Conservation (phyloP, 2,797 vertebrate species). For the Sus cebifrons region DNA sequence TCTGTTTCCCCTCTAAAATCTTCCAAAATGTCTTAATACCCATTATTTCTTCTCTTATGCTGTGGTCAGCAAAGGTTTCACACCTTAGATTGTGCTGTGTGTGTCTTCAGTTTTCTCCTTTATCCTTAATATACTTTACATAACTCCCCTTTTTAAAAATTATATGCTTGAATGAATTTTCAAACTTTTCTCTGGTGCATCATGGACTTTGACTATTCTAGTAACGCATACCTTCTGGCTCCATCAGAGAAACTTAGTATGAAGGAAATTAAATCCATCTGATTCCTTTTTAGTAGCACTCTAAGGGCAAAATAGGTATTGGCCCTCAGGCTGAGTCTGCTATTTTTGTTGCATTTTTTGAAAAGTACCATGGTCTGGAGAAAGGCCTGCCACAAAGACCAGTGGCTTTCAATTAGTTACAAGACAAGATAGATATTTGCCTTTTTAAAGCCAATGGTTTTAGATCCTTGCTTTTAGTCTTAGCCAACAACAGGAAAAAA, state of each 20-base stretch:
- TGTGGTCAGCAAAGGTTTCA: not conserved
- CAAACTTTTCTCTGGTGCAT: not conserved
- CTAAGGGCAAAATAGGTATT: conserved; percentile 2
- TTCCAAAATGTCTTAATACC: not conserved
- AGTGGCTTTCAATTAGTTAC: conserved; percentile 50
- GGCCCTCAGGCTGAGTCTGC: not conserved
- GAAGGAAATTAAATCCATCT: not conserved
- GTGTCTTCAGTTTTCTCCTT: not conserved
- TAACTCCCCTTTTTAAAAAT: not conserved
- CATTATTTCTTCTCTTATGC: not conserved
- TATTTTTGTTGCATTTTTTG: not conserved
- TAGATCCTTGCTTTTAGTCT: not conserved
- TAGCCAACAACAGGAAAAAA: not conserved
- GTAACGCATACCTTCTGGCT: not conserved
- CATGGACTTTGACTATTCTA: not conserved
- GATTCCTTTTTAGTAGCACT: not conserved
- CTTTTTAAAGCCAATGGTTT: not conserved
- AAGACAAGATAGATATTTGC: not conserved
- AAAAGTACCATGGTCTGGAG: not conserved
- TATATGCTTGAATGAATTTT: not conserved
- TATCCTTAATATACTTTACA: not conserved
- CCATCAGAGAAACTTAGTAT: conserved; percentile 37
- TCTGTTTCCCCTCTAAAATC: not conserved
- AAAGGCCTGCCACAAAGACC: not conserved
- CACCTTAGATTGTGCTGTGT: not conserved